These are phyloP conservation scores for Buceros bicornis DNA, from an alignment of 2,797 vertebrate species.

Conservation along the genomic window DNA sequence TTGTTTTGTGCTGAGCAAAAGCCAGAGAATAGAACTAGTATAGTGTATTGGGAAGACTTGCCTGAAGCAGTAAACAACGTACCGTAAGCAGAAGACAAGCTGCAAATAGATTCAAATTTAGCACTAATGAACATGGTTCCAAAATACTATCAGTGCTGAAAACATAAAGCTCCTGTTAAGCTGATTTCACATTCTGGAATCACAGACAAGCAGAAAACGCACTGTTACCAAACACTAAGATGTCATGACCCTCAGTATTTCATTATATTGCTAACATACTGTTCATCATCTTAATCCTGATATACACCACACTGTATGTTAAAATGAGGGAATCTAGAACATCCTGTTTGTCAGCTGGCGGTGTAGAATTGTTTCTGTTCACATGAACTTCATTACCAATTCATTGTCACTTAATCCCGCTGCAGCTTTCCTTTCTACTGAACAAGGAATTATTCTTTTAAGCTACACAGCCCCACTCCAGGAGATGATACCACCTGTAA, in stretches of 20 bases:
- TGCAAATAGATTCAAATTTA: slow-evolving; percentile 23
- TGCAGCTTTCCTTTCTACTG: neutral
- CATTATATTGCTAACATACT: neutral
- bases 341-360: neutral
- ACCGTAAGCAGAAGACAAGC: slow-evolving; percentile 37
- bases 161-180: neutral
- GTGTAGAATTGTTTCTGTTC: neutral
- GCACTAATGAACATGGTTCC: neutral
- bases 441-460: neutral
- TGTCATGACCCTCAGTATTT: neutral
- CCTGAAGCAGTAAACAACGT: slow-evolving; percentile 44
- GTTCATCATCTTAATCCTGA: neutral
- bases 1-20: slow-evolving; percentile 1
- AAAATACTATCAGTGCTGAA: neutral
- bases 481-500: neutral
- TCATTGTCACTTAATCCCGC: neutral
- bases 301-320: neutral
- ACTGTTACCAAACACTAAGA: neutral
- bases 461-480: neutral
- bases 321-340: neutral
- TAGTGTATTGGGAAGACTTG: slow-evolving; percentile 27
- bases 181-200: neutral
- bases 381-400: neutral
- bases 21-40: neutral
- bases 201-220: neutral